phyloP scores from a whole-genome alignment of 1,140 invertebrate species.

The Drosophila funebris region DNA sequence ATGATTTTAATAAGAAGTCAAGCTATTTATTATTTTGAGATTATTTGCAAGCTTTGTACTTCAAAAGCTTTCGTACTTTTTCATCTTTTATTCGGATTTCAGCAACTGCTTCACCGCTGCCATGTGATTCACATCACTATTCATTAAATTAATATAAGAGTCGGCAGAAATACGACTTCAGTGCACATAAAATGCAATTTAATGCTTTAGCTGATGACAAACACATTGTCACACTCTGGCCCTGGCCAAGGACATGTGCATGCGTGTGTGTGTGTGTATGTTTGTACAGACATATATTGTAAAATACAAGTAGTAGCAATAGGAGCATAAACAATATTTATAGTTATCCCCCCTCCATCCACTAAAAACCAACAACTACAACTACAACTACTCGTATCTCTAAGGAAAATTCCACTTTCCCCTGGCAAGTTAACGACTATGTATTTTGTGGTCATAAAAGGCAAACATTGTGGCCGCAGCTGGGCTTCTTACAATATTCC shows the following conservation, averaged over 20 bases:
- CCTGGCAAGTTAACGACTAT: constrained; percentile 46
- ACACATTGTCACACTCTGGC: constrained; percentile 24
- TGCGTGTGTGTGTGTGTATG: background rate
- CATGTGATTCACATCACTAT: constrained; percentile 15
- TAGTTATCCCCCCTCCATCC: constrained; percentile 32
- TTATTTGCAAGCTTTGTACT: no score
- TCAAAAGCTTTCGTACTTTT: no score
- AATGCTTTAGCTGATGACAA: constrained; percentile 47
- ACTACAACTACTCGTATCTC: constrained; percentile 14
- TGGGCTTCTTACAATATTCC: constrained; percentile 35
- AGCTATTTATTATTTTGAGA: no score
- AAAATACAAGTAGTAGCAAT: constrained; percentile 43
- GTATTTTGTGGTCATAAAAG: constrained; percentile 74
- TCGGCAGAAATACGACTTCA: constrained; percentile 4
- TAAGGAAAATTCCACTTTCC: constrained; percentile 2
- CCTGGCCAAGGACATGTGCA: background rate
- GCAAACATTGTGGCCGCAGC: constrained; percentile 68
- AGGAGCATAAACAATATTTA: constrained; percentile 72
- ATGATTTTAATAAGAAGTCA: no score
- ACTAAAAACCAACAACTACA: background rate
- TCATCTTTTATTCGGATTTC: no score
- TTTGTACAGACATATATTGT: constrained; percentile 13
- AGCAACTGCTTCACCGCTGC: background rate
- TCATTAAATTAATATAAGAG: constrained; percentile 32
- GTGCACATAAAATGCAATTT: constrained; percentile 43